These are phyloP conservation scores for Leucoptera coffeella DNA, from an alignment of 2,888 invertebrate genomes.

Conservation along the genomic window DNA sequence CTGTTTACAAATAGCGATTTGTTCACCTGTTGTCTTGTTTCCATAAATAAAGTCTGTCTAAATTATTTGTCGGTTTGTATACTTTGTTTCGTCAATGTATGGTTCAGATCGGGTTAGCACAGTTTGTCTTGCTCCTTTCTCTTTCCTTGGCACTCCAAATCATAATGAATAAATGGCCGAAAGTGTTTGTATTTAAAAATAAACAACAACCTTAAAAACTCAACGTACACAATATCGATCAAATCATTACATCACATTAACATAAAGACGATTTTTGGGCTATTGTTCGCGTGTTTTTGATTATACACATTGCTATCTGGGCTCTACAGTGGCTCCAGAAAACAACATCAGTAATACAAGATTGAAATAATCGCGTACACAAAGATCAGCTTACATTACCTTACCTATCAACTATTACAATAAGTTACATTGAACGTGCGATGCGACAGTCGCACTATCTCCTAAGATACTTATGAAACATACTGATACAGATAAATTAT, in stretches of 20 bases:
- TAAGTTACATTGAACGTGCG: too few species aligned
- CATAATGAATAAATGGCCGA: slow-evolving; percentile 24
- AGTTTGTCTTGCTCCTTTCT: too few species aligned
- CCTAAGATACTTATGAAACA: slow-evolving; percentile 43
- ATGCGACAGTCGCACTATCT: too few species aligned
- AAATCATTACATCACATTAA: slow-evolving; percentile 25
- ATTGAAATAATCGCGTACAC: slow-evolving; percentile 47
- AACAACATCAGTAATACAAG: slow-evolving; percentile 41
- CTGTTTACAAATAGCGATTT: slow-evolving; percentile 49
- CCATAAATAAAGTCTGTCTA: too few species aligned
- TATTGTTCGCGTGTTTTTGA: slow-evolving; percentile 44
- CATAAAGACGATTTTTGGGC: slow-evolving; percentile 42
- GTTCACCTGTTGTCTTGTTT: slow-evolving; percentile 37
- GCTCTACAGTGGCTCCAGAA: slow-evolving; percentile 2
- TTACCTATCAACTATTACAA: slow-evolving; percentile 48
- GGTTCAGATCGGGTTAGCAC: neutral
- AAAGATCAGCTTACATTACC: slow-evolving; percentile 44
- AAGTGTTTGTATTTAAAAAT: slow-evolving; percentile 37
- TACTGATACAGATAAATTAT: slow-evolving; percentile 44
- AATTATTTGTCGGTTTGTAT: neutral
- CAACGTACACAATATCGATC: slow-evolving; percentile 11
- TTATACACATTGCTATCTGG: slow-evolving; percentile 22
- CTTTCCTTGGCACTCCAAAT: slow-evolving; percentile 33
- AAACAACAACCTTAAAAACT: slow-evolving; percentile 15
- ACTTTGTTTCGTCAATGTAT: neutral